These are phyloP conservation scores for Drosophila arawakana DNA, from an alignment of 1,140 invertebrate genomes.

Conservation along the genomic window DNA sequence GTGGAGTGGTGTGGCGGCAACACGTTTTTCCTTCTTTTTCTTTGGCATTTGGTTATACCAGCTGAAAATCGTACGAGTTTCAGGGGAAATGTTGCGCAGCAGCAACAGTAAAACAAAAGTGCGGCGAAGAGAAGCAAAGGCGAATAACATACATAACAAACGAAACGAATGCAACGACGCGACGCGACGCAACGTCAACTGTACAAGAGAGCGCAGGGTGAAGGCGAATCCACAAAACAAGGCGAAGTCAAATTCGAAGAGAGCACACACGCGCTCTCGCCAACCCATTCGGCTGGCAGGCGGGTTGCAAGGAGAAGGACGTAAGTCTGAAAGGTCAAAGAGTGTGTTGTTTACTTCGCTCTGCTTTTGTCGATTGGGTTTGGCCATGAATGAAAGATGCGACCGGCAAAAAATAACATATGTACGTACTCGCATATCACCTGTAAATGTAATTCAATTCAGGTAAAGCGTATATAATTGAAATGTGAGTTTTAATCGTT, in stretches of 20 bases:
- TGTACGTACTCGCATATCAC: background rate
- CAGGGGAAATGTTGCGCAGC: slow-evolving; percentile 70
- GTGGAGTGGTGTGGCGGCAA: slow-evolving; percentile 15
- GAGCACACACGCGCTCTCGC: slow-evolving; percentile 16
- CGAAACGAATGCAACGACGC: slow-evolving; percentile 27
- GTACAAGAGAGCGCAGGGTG: slow-evolving; percentile 43
- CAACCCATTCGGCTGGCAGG: slow-evolving; percentile 4
- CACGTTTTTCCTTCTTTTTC: slow-evolving; percentile 67
- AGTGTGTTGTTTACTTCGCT: slow-evolving; percentile 69
- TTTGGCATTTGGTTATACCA: slow-evolving; percentile 72
- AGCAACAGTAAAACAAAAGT: slow-evolving; percentile 50
- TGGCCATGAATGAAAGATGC: slow-evolving; percentile 77
- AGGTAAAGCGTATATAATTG: too few species aligned
- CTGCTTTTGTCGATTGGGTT: slow-evolving; percentile 16
- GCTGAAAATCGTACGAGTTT: slow-evolving; percentile 81
- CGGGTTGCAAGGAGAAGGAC: background rate
- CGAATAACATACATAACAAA: slow-evolving; percentile 2
- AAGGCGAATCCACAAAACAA: slow-evolving; percentile 12
- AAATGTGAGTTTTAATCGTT: too few species aligned
- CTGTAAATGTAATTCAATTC: too few species aligned
- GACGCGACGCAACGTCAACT: slow-evolving; percentile 37
- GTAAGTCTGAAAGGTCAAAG: slow-evolving; percentile 66
- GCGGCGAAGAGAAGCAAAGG: slow-evolving; percentile 62
- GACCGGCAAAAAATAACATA: slow-evolving; percentile 22
- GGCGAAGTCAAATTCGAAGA: slow-evolving; percentile 4